Base-by-base conservation (phyloP, 2,888 invertebrate species). In the Brenthis daphne region DNA sequence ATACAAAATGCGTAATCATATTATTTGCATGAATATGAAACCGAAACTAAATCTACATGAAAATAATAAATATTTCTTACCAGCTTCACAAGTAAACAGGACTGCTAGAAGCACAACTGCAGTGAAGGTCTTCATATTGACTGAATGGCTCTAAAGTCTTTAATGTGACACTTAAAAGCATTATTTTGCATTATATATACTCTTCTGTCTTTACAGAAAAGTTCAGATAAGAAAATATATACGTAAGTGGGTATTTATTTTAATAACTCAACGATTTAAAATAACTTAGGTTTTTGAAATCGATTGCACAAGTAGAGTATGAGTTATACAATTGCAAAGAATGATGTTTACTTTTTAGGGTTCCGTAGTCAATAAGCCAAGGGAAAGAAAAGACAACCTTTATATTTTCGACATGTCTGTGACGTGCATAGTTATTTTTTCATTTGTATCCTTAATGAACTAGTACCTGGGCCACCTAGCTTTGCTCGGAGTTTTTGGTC, bases 111-210 rank as follows among this genome's bases (percentile, higher is more conserved):
- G 13, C 13, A 70, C 20, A 55, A 48, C 53, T 11, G 54, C 51
- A 51, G 20, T 61, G 0, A 67, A 55, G 43, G 57, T 55, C 57
- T 72, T 69, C 72, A 72, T 71, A 12, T n/a, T 54, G 64, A 6
- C 53, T 5, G 6, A 55, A 13, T 14, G 61, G 14, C 11, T n/a
- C 16, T 11, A 14, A 58, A 14, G 12, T 29, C 16, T 43, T 20
- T 6, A 48, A 48, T 51, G 57, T 67, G 48, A 50, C 33, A n/a
- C 12, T 20, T 48, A 2, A 48, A 11, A 13, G n/a, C 14, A 24
- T 51, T 29, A 29, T 43, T 33, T 51, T 29, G 2, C 53, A 63
- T 13, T 71, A 63, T 71, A 71, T 71, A 68, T 20, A 6, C 29
- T 24, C 29, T 67, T 57, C 16, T 20, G 58, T 58, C 53, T 20